Conservation (phyloP, 1,140 invertebrate genomes). For the Gryllus bimaculatus region DNA sequence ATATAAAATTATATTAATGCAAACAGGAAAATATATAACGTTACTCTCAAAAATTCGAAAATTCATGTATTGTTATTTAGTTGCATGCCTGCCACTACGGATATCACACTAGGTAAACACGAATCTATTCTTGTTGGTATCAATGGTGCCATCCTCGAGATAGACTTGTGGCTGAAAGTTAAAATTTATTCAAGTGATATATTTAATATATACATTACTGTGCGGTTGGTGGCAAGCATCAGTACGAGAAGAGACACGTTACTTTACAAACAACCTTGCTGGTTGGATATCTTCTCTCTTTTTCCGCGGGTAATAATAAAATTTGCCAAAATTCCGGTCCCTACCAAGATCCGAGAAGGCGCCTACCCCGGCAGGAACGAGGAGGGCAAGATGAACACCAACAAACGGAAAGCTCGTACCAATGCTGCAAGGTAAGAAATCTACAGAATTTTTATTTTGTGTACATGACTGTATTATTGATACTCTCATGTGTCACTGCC, state of each 20-base stretch:
- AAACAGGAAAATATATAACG: neutral
- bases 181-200: slow-evolving; percentile 9
- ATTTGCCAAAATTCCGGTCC: slow-evolving; percentile 49
- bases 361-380: slow-evolving; percentile 42
- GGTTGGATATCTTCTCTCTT: slow-evolving; percentile 14
- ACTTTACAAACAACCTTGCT: slow-evolving; percentile 10
- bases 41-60: neutral
- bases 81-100: neutral
- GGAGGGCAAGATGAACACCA: slow-evolving; percentile 37
- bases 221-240: neutral
- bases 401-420: slow-evolving; percentile 40
- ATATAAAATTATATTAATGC: no score
- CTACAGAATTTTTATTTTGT: neutral
- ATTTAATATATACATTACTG: slow-evolving; percentile 16
- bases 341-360: slow-evolving; percentile 44
- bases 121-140: neutral
- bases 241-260: neutral
- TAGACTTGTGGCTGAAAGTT: slow-evolving; percentile 15
- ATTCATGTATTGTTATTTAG: neutral
- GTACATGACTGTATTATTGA: neutral
- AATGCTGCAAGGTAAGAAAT: slow-evolving; percentile 36
- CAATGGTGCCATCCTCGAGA: slow-evolving; percentile 13
- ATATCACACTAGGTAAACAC: neutral
- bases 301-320: slow-evolving; percentile 27
- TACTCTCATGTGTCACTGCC: neutral